Base-by-base conservation (phyloP, 2,797 vertebrate species). In the Spea hammondii region DNA sequence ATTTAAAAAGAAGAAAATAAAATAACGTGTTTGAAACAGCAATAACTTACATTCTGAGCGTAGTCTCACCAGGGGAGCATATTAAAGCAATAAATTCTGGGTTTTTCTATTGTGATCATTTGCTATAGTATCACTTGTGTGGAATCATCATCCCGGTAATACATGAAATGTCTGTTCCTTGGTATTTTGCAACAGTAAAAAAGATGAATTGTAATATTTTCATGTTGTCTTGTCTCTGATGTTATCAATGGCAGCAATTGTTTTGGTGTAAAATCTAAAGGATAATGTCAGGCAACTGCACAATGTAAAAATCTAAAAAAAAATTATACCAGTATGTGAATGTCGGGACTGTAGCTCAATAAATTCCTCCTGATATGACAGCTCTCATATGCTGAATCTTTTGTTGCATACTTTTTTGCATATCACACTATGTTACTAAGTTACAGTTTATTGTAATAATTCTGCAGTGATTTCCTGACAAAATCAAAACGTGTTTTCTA, bases 31-130 rank as follows among this genome's bases (percentile, higher is more conserved):
- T 74, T 67, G 65, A 79, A 79, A 79, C 64, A 57, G 77, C 77
- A 79, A 73, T 79, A 79, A 79, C 50, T 79, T 79, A 72, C 70
- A 79, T 74, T 46, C 71, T n/a, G 71, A 79, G 70, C 72, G 71
- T 69, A 73, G 57, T 74, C 71, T 73, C 77, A 73, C 70, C 77
- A 79, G 77, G 77, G 77, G 77, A 79, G 70, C 69, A 74, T 79
- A 79, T 73, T 79, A 79, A 79, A 79, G 77, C 71, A 49, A 68
- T 79, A 79, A 74, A 79, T 79, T 79, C 65, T 68, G 64, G 74
- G 74, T 60, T 17, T 77, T 68, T 65, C 71, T 72, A 68, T 79
- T 60, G 77, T 74, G 71, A 79, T 79, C 77, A 73, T 68, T 73
- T 79, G 71, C 70, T 57, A 79, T 54, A 68, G 71, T 48, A 73